Percentiles rank a stretch among this genome's conserved stretches.
These are phyloP conservation scores for Neotoxoptera formosana DNA, from an alignment of 1,140 invertebrate genomes.

Conservation along the genomic window DNA sequence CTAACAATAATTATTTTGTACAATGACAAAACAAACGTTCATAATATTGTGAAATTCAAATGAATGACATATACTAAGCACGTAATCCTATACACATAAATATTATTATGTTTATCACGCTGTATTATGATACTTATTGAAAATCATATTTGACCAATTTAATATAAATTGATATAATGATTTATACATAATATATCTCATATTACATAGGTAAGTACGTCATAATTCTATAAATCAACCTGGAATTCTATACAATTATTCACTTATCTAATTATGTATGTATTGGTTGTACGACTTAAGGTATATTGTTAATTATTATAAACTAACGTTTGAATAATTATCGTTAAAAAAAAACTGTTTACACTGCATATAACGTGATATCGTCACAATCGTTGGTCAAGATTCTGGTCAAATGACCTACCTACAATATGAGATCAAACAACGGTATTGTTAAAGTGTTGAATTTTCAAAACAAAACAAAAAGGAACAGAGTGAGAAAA, in stretches of 20 bases:
- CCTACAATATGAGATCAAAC: neutral
- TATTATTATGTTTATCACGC: neutral
- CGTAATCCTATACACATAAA: neutral
- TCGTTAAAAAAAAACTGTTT: neutral
- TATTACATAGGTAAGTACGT: neutral
- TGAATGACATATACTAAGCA: neutral
- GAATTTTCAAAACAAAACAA: neutral
- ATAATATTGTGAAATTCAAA: neutral
- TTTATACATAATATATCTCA: neutral
- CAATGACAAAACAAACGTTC: neutral
- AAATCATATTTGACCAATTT: neutral
- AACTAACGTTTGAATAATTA: neutral
- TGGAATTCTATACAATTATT: neutral
- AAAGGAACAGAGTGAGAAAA: neutral
- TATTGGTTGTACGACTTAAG: neutral
- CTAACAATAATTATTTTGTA: neutral
- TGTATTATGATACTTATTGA: neutral
- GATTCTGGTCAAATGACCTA: neutral
- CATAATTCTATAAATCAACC: neutral
- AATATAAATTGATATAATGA: neutral
- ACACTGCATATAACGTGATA: neutral
- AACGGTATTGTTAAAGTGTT: neutral
- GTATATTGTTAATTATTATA: neutral
- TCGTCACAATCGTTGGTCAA: neutral
- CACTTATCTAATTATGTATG: neutral